A percentile compares a stretch with the other conserved stretches of the same genome.
These are phyloP conservation scores for Petrolisthes manimaculis DNA, from an alignment of 2,888 invertebrate species.

Conservation along the genomic window DNA sequence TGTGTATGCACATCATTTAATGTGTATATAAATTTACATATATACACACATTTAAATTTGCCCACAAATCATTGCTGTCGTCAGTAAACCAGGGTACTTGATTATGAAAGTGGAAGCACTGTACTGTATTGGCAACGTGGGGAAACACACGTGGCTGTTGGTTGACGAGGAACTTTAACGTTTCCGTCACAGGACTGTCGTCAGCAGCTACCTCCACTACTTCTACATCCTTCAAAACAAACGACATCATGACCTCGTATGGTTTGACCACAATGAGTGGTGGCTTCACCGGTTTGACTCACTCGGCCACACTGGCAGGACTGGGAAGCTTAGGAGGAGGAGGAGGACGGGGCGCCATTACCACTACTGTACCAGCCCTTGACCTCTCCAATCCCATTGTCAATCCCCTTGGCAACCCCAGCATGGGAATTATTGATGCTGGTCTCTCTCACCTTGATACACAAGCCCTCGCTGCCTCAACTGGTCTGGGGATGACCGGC, in stretches of 20 bases:
- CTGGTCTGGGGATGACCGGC: background rate
- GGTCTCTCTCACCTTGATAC: constrained; percentile 34
- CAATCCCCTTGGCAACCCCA: constrained; percentile 54
- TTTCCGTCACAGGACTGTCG: constrained; percentile 45
- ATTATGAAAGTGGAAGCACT: background rate
- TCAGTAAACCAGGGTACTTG: background rate
- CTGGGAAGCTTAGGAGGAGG: background rate
- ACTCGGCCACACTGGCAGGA: constrained; percentile 10
- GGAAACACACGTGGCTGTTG: background rate
- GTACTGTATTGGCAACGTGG: background rate
- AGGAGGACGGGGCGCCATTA: constrained; percentile 22
- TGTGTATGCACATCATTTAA: no score
- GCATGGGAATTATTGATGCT: constrained; percentile 48
- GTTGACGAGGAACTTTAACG: background rate
- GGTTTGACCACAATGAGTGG: constrained; percentile 14
- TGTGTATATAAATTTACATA: no score
- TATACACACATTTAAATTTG: no score
- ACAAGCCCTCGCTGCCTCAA: constrained; percentile 8
- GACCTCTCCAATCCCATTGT: constrained; percentile 60
- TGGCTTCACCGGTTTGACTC: constrained; percentile 26
- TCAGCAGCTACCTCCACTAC: constrained; percentile 40
- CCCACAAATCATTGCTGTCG: no score
- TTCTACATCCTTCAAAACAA: constrained; percentile 36
- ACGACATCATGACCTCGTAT: constrained; percentile 46
- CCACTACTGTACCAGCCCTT: constrained; percentile 59